phyloP scores from a whole-genome alignment of 1,140 invertebrate genomes.

The Zaprionus inermis region DNA sequence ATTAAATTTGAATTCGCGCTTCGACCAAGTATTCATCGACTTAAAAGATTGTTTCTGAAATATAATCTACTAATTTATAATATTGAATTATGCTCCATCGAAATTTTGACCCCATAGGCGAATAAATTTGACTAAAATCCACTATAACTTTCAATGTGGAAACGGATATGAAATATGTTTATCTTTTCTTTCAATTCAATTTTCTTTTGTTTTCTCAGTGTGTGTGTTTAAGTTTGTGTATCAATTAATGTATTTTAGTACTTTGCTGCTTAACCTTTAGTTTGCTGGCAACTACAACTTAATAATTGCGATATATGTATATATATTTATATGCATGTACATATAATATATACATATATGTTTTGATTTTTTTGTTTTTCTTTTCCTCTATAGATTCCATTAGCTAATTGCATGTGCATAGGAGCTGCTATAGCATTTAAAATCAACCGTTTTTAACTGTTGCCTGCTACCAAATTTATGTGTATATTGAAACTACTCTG shows the following conservation, averaged over 20 bases:
- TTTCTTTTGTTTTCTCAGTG: slow-evolving; percentile 1
- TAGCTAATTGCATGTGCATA: slow-evolving; percentile 70
- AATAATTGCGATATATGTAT: slow-evolving; percentile 47
- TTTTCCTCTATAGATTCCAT: slow-evolving; percentile 59
- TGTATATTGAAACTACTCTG: slow-evolving; percentile 40
- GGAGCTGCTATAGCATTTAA: slow-evolving; percentile 47
- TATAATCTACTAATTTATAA: slow-evolving; percentile 63
- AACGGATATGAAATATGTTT: slow-evolving; percentile 74
- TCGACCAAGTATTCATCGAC: slow-evolving; percentile 47
- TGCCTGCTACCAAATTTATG: slow-evolving; percentile 41
- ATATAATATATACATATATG: slow-evolving; percentile 28
- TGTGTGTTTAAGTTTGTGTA: slow-evolving; percentile 28
- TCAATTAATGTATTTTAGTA: slow-evolving; percentile 61
- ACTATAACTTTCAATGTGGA: slow-evolving; percentile 64
- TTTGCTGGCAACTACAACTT: slow-evolving; percentile 66
- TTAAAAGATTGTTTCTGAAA: slow-evolving; percentile 65
- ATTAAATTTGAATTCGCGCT: slow-evolving; percentile 33
- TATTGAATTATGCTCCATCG: slow-evolving; percentile 59
- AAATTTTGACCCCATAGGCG: slow-evolving; percentile 46
- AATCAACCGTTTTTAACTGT: slow-evolving; percentile 39
- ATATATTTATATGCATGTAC: slow-evolving; percentile 15
- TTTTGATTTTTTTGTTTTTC: slow-evolving; percentile 12
- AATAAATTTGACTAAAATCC: slow-evolving; percentile 82
- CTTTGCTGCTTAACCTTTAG: slow-evolving; percentile 50
- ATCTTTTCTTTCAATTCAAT: slow-evolving; percentile 4